Conservation (phyloP, 2,113 vertebrate species). For the Oxyruncus cristatus region DNA sequence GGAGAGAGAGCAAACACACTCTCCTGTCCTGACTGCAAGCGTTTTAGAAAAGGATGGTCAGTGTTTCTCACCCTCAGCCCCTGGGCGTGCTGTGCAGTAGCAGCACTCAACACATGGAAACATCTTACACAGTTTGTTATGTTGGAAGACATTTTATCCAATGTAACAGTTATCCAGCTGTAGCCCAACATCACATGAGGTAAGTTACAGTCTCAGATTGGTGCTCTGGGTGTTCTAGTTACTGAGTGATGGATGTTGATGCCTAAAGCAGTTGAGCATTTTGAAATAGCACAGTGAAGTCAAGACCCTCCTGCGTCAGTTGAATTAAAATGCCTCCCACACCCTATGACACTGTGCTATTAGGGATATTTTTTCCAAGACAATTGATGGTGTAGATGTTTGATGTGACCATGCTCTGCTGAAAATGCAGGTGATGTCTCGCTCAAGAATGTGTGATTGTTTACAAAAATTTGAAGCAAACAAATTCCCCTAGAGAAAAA, state of each 20-base stretch:
- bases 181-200: not conserved
- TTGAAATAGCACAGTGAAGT: not conserved
- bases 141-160: not conserved
- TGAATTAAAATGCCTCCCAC: not conserved
- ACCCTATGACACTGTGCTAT: accelerated
- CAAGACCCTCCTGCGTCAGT: accelerated
- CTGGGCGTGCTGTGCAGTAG: not conserved
- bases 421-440: not conserved
- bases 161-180: accelerated
- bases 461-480: not conserved
- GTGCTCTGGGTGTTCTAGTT: not conserved
- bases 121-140: not conserved
- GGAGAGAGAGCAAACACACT: accelerated
- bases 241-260: not conserved
- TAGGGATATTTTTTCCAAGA: not conserved
- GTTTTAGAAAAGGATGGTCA: not conserved
- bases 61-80: not conserved
- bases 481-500: not conserved
- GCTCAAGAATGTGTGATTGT: not conserved
- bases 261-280: not conserved
- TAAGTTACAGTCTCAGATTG: not conserved
- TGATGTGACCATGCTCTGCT: too few species aligned
- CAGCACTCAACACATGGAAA: not conserved
- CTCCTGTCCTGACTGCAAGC: not conserved
- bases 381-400: not conserved